Base-by-base conservation (phyloP, 2,888 invertebrate species). In the Hipparchia semele region DNA sequence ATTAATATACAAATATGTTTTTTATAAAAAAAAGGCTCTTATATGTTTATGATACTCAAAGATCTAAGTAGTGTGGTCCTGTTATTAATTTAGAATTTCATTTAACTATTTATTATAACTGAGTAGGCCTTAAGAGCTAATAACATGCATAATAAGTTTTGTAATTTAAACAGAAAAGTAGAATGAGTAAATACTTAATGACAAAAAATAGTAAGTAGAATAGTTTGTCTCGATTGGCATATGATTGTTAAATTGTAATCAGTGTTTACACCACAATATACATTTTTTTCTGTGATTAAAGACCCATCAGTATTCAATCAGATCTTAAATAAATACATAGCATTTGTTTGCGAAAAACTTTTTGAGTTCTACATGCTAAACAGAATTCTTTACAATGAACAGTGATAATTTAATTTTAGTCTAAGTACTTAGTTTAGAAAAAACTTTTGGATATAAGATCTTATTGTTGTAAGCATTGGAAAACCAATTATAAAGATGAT, bases 391-490 rank as follows among this genome's bases (percentile, higher is more conserved):
- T 54, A 68, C 33, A 62, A 61, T 69, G 84, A 83, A 83, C 82
- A 87, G 86, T 86, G 87, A 83, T 90, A 87, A 85, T 87, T 87
- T 88, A 88, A 87, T 76, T 84, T 84, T 86, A 86, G 83, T 72
- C 72, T 90, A 88, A 88, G 86, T 83, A 82, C 75, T 79, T 86
- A 88, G 84, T 80, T 87, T 84, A 86, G 86, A 81, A 84, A 23
- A 87, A 81, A 84, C 79, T 87, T 90, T 90, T 88, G 87, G 86
- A 90, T 87, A 90, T 87, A 88, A 88, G 84, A 88, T 86, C 83
- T 82, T 89, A 87, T 88, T 89, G 88, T 88, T 89, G 90, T 89
- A 87, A 86, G 84, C 86, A 85, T 86, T 86, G 80, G 82, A 87
- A 90, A 83, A 87, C 83, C 82, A 90, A 90, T 88, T 88, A 58